Evolutionary conservation across 2,113 vertebrate species (phyloP), one percentile per base, ranked within the genome.

Genomic region (Paratilapia polleni): DNA sequence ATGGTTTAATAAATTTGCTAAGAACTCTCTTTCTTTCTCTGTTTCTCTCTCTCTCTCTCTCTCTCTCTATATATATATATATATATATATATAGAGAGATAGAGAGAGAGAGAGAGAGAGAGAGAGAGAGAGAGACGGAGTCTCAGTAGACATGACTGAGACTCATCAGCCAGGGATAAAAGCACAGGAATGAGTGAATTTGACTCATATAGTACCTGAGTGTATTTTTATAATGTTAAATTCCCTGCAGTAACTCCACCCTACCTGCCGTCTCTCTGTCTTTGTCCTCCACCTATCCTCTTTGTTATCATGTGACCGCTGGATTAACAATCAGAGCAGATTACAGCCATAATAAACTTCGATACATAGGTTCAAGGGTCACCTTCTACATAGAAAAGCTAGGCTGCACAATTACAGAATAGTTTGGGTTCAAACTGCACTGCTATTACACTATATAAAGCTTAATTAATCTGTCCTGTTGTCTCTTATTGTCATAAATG

Each of bases 211-310:
- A 28, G 52, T 13, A 52, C 43, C 56, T 57, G 58, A 41, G 56
- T 62, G 31, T n/a, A 41, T 66, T 77, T 62, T 56, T 64, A 22
- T 79, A 77, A 88, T 75, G 81, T 87, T 80, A 76, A 80, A 87
- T 90, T 52, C 86, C 77, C 70, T 84, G 54, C 38, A 4, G 74
- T 52, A 81, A 77, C 91, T 85, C 88, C 92, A 90, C 90, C 90
- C 90, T 77, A 80, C 81, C 63, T 82, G 91, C 87, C 89, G 89
- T 90, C 93, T 85, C 81, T 74, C 78, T 91, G 91, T 87, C 89
- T 91, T 78, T 63, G 90, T 61, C 81, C 79, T 26, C 80, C 3
- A 26, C 43, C 60, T 75, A 76, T 86, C 74, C 77, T 82, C 85
- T 88, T 89, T 91, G 83, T 92, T 74, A 85, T 89, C 89, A 90